phyloP scores from a whole-genome alignment of 2,797 vertebrate genomes.

The Coracias cyanogaster region DNA sequence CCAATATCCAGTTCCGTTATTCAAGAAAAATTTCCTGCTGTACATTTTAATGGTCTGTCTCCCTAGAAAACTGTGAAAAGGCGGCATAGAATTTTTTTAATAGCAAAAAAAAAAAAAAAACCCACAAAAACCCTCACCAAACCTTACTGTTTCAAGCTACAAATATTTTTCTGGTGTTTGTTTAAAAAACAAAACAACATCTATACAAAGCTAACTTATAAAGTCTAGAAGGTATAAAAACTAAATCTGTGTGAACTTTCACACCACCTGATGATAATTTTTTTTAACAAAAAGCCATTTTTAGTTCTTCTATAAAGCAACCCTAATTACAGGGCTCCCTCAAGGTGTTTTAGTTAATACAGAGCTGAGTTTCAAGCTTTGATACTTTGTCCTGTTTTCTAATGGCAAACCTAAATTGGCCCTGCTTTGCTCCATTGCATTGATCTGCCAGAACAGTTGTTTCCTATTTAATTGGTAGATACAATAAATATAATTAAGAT shows the following conservation, averaged over 20 bases:
- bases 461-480: background rate
- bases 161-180: background rate
- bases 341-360: background rate
- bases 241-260: background rate
- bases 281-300: background rate
- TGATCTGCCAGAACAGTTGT: background rate
- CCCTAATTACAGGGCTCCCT: background rate
- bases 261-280: background rate
- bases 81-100: background rate
- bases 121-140: too few relatives aligned
- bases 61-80: background rate
- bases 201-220: accelerated
- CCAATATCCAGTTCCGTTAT: background rate
- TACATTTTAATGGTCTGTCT: background rate
- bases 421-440: accelerated
- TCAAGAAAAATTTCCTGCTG: background rate
- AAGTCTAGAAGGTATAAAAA: background rate
- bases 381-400: background rate
- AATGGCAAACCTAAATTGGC: background rate
- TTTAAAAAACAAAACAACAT: background rate
- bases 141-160: background rate
- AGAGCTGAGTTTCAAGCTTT: background rate
- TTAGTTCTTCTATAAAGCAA: background rate
- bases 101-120: background rate
- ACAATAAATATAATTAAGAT: background rate